A percentile compares a stretch with the other conserved stretches of the same genome.
Conservation (phyloP, 2,797 vertebrate species). For the Periophthalmus magnuspinnatus region DNA sequence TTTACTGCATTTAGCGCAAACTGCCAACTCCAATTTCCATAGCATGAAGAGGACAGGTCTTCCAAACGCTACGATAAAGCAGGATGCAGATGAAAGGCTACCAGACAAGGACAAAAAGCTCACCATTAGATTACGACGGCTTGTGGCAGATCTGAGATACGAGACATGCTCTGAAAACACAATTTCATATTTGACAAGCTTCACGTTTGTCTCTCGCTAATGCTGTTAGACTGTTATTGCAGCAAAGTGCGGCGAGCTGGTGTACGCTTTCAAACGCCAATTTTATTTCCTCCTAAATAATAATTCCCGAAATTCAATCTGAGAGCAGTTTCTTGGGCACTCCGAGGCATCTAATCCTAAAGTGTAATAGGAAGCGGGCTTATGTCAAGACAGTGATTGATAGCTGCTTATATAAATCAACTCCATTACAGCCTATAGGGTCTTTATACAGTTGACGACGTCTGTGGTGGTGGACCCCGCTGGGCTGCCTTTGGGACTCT, state of each 20-base stretch:
- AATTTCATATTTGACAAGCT: constrained; percentile 36
- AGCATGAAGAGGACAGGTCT: constrained; percentile 47
- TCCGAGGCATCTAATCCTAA: constrained; percentile 56
- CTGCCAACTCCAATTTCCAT: constrained; percentile 70
- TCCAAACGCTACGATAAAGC: constrained; percentile 39
- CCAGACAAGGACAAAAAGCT: constrained; percentile 36
- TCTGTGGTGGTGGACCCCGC: constrained; percentile 60
- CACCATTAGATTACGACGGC: constrained; percentile 31
- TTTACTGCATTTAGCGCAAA: constrained; percentile 77
- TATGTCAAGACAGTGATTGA: constrained; percentile 71
- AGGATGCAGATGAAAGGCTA: constrained; percentile 51
- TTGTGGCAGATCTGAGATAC: constrained; percentile 51
- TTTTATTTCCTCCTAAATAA: constrained; percentile 36
- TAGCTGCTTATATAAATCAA: constrained; percentile 69
- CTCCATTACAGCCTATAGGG: constrained; percentile 57
- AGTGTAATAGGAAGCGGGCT: constrained; percentile 62
- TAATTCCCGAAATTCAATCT: constrained; percentile 54
- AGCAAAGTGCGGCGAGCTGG: constrained; percentile 12
- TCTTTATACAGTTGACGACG: constrained; percentile 44
- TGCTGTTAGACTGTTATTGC: constrained; percentile 40
- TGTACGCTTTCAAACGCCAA: constrained; percentile 24
- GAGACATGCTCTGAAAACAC: constrained; percentile 17
- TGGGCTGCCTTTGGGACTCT: constrained; percentile 45
- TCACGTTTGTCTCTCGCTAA: constrained; percentile 30
- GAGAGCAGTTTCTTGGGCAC: constrained; percentile 41